Evolutionary conservation across 2,797 vertebrate genomes (phyloP), one percentile per base, ranked within the genome.

Genomic region (Rhinophrynus dorsalis): DNA sequence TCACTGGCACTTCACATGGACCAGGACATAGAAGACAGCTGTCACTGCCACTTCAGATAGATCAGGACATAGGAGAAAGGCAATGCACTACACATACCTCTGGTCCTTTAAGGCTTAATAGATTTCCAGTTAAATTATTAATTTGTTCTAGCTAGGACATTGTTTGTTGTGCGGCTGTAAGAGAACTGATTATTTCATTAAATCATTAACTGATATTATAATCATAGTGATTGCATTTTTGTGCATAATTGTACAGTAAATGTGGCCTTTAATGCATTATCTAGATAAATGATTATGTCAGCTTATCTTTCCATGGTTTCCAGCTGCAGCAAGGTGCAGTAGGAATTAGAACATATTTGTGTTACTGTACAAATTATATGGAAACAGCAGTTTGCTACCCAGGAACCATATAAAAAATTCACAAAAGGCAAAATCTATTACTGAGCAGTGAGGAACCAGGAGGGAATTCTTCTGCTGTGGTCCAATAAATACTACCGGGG

Each of bases 41-140:
- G n/a, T n/a, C n/a, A n/a, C n/a, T n/a, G n/a, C n/a, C n/a, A n/a
- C n/a, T n/a, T n/a, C n/a, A n/a, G n/a, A n/a, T n/a, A n/a, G n/a
- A n/a, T n/a, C n/a, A n/a, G n/a, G n/a, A n/a, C n/a, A n/a, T n/a
- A n/a, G n/a, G n/a, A n/a, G n/a, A n/a, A n/a, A n/a, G n/a, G n/a
- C n/a, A n/a, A n/a, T n/a, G n/a, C n/a, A n/a, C n/a, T n/a, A n/a
- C n/a, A n/a, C n/a, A n/a, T n/a, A n/a, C n/a, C n/a, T n/a, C n/a
- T n/a, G n/a, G n/a, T n/a, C n/a, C n/a, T n/a, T n/a, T n/a, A n/a
- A n/a, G n/a, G 6, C 17, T 35, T 67, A 67, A 67, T 50, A 30
- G 48, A 58, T 58, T 48, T 58, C 13, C 40, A 17, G 32, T 60
- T 68, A 47, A 59, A 68, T 68, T 59, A 68, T 68, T 68, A 48